Percentiles rank a stretch among this genome's conserved stretches.
These are phyloP conservation scores for Mesorhabditis spiculigera DNA, from an alignment of 2,888 invertebrate genomes.

Conservation along the genomic window DNA sequence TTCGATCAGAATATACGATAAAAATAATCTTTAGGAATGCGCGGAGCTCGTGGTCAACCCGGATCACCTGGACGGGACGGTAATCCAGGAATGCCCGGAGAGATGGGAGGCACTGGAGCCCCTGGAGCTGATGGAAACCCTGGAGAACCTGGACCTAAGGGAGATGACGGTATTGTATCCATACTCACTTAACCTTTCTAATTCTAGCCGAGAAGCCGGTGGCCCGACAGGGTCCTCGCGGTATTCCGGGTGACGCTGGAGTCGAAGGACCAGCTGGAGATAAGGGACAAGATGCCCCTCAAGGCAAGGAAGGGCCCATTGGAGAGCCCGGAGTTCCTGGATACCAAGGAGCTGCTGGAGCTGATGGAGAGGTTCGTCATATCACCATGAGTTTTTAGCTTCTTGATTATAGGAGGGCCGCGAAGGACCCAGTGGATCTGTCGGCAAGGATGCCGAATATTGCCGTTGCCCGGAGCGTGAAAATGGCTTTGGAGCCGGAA, in stretches of 20 bases:
- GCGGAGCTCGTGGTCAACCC: slow-evolving; percentile 43
- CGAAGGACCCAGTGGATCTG: slow-evolving; percentile 28
- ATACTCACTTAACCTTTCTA: background rate
- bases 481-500: background rate
- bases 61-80: slow-evolving; percentile 46
- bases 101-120: slow-evolving; percentile 37
- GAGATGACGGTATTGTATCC: background rate
- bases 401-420: slow-evolving; percentile 4
- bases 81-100: slow-evolving; percentile 25
- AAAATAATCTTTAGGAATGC: slow-evolving; percentile 29
- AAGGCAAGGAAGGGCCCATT: background rate
- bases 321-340: slow-evolving; percentile 5
- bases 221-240: background rate
- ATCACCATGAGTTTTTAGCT: background rate
- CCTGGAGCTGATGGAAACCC: slow-evolving; percentile 24
- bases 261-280: background rate
- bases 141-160: slow-evolving; percentile 5
- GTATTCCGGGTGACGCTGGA: slow-evolving; percentile 6
- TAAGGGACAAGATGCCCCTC: background rate
- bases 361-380: slow-evolving; percentile 31
- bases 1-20: background rate
- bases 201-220: slow-evolving; percentile 6
- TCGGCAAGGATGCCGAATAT: slow-evolving; percentile 43
- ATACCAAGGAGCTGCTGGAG: slow-evolving; percentile 32
- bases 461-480: slow-evolving; percentile 47